phyloP scores from a whole-genome alignment of 2,113 vertebrate genomes.

The Laterallus jamaicensis region DNA sequence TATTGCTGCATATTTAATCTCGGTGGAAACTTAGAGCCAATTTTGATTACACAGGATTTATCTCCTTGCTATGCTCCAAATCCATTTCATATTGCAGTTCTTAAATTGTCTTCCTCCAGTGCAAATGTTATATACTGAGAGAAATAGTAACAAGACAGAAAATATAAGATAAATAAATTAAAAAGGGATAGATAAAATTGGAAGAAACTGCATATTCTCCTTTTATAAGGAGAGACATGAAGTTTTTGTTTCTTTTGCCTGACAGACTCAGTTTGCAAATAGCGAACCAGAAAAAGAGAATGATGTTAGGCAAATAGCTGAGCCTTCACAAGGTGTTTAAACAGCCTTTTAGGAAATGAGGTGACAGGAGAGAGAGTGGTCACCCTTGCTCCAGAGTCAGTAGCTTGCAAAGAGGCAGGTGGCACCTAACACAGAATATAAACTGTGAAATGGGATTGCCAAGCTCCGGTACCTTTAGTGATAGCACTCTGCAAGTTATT shows the following conservation, averaged over 20 bases:
- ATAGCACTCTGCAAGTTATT: background rate
- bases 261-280: background rate
- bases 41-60: constrained; percentile 15
- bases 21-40: background rate
- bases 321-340: background rate
- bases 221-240: background rate
- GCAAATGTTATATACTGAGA: background rate
- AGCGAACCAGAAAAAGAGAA: background rate
- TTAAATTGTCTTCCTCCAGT: background rate
- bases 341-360: background rate
- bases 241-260: background rate
- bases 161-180: background rate
- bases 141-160: background rate
- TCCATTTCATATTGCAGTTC: constrained; percentile 5
- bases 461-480: background rate
- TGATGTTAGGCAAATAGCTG: background rate
- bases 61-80: background rate
- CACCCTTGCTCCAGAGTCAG: background rate
- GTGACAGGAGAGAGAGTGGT: background rate
- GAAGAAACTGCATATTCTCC: background rate
- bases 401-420: background rate
- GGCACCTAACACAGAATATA: background rate
- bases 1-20: background rate
- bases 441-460: background rate
- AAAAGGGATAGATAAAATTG: background rate